phyloP scores from a whole-genome alignment of 2,888 invertebrate species.

The Automeris io region DNA sequence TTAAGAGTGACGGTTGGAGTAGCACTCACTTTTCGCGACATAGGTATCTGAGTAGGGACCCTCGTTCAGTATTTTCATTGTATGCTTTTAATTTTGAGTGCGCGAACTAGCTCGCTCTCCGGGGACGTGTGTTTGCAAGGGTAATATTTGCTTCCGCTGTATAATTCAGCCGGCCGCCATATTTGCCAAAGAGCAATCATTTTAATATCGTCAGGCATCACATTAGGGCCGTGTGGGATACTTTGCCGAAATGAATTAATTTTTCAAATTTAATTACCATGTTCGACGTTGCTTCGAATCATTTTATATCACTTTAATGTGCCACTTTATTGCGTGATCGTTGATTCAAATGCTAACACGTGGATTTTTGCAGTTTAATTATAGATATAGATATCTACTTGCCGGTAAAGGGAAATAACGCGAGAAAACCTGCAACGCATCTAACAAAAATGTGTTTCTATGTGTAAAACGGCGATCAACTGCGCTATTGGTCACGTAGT shows the following conservation, averaged over 20 bases:
- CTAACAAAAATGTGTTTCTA: too few species aligned
- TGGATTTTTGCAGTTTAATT: too few species aligned
- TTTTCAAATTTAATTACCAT: slow-evolving; percentile 58
- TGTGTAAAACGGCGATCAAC: too few species aligned
- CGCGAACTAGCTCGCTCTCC: slow-evolving; percentile 79
- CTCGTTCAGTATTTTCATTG: slow-evolving; percentile 77
- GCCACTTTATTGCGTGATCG: too few species aligned
- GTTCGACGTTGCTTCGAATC: too few species aligned
- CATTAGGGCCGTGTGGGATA: slow-evolving; percentile 68
- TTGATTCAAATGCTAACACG: too few species aligned
- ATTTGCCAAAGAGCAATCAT: slow-evolving; percentile 81
- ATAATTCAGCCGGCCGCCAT: slow-evolving; percentile 80
- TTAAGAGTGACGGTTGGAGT: slow-evolving; percentile 65
- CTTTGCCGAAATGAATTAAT: slow-evolving; percentile 61
- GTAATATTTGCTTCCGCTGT: slow-evolving; percentile 79
- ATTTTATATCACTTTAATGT: too few species aligned
- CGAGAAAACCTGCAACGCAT: too few species aligned
- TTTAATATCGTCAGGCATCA: slow-evolving; percentile 78
- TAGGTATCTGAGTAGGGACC: slow-evolving; percentile 65
- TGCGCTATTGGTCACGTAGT: too few species aligned
- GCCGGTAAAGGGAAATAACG: too few species aligned
- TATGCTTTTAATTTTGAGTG: slow-evolving; percentile 81
- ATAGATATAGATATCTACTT: too few species aligned
- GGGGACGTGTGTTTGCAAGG: slow-evolving; percentile 77
- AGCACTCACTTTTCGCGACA: slow-evolving; percentile 74